Conservation (phyloP, 2,888 invertebrate genomes). For the Lamproptera curius region DNA sequence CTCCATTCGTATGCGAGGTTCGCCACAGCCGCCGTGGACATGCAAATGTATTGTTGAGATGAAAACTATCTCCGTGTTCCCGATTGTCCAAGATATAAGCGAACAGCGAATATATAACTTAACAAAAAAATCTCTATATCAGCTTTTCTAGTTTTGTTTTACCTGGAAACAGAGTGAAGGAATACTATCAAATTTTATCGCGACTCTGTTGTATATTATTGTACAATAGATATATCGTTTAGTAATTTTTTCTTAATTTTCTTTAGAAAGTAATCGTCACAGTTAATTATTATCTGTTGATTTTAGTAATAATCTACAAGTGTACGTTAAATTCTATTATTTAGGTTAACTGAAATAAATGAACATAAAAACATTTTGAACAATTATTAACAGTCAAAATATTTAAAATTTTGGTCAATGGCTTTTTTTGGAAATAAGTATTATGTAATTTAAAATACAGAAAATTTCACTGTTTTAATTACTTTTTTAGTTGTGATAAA, state of each 20-base stretch:
- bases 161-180: too few relatives aligned
- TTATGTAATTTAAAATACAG: background rate
- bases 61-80: constrained; percentile 11
- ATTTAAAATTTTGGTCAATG: background rate
- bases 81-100: background rate
- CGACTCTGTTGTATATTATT: too few relatives aligned
- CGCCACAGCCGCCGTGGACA: constrained; percentile 6
- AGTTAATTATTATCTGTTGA: too few relatives aligned
- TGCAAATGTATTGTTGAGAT: constrained; percentile 21
- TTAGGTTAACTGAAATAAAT: background rate
- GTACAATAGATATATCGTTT: too few relatives aligned
- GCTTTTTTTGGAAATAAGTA: background rate
- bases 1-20: constrained; percentile 5
- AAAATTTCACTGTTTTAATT: background rate
- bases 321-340: too few relatives aligned
- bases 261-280: too few relatives aligned
- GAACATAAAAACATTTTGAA: background rate
- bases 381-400: background rate
- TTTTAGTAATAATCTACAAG: too few relatives aligned
- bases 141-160: too few relatives aligned
- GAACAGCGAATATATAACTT: background rate
- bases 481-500: background rate
- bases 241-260: too few relatives aligned
- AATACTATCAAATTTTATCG: too few relatives aligned
- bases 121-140: too few relatives aligned